A percentile compares a stretch with the other conserved stretches of the same genome.
These are phyloP conservation scores for Leptestheria dahalacensis DNA, from an alignment of 1,140 invertebrate species.

Conservation along the genomic window DNA sequence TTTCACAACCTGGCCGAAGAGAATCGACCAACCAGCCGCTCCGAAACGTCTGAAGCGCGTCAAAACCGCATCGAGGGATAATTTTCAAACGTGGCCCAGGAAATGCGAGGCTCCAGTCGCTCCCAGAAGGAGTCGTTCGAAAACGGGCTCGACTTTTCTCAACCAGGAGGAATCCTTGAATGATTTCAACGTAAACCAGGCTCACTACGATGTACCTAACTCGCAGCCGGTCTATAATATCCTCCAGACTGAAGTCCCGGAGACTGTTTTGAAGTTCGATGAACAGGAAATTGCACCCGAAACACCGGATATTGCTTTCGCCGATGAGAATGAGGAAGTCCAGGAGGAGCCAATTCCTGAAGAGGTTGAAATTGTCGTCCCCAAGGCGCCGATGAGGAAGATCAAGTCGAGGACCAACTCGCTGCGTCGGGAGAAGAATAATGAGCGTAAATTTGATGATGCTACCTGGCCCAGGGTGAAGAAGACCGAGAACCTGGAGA, in stretches of 20 bases:
- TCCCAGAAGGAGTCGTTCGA: conserved; percentile 9
- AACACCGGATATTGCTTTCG: background rate
- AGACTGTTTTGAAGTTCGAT: background rate
- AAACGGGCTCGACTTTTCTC: background rate
- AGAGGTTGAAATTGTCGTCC: background rate
- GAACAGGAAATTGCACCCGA: background rate
- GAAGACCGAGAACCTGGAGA: background rate
- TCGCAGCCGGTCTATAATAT: background rate
- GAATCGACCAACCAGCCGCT: background rate
- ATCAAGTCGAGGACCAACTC: background rate
- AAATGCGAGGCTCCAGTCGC: background rate
- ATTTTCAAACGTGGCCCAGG: conserved; percentile 12
- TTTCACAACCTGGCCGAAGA: conserved; percentile 2
- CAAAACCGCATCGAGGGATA: background rate
- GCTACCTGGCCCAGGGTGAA: background rate
- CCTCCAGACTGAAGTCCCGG: background rate
- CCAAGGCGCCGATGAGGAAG: background rate
- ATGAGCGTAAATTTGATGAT: conserved; percentile 1
- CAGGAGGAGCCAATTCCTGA: background rate
- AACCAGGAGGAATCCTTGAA: background rate
- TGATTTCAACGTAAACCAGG: background rate
- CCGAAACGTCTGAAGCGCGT: background rate
- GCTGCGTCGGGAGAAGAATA: background rate
- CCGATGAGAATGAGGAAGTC: background rate
- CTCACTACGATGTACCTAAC: background rate